Conservation (phyloP, 2,113 vertebrate species). For the Ivindomyrus marchei region DNA sequence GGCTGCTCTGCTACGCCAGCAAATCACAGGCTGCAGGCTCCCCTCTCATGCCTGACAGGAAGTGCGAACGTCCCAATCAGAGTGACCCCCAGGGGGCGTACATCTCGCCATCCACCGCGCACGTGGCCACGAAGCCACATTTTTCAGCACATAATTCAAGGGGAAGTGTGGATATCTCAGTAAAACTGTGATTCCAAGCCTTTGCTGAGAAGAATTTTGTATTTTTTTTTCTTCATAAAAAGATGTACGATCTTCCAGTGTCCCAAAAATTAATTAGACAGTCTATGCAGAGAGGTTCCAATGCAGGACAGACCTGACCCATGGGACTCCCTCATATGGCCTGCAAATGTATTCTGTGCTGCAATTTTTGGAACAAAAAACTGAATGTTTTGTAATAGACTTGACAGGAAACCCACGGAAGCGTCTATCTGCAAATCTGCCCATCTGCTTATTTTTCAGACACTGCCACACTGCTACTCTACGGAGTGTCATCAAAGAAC, state of each 20-base stretch:
- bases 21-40: not conserved
- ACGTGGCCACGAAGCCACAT: not conserved
- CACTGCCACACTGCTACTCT: not conserved
- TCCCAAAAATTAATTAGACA: not conserved
- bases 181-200: not conserved
- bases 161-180: not conserved
- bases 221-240: not conserved
- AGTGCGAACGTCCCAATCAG: not conserved
- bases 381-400: not conserved
- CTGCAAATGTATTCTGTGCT: not conserved
- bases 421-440: not conserved
- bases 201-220: not conserved
- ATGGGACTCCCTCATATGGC: not conserved
- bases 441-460: not conserved
- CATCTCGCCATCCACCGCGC: not conserved
- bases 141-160: slow-evolving; percentile 7
- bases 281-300: not conserved
- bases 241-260: not conserved
- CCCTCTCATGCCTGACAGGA: not conserved
- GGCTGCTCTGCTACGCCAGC: not conserved
- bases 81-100: not conserved
- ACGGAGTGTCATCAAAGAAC: not conserved
- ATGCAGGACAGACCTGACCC: not conserved
- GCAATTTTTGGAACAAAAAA: not conserved
- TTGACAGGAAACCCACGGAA: not conserved